phyloP scores from a whole-genome alignment of 2,113 vertebrate genomes.

The Xenus cinereus region DNA sequence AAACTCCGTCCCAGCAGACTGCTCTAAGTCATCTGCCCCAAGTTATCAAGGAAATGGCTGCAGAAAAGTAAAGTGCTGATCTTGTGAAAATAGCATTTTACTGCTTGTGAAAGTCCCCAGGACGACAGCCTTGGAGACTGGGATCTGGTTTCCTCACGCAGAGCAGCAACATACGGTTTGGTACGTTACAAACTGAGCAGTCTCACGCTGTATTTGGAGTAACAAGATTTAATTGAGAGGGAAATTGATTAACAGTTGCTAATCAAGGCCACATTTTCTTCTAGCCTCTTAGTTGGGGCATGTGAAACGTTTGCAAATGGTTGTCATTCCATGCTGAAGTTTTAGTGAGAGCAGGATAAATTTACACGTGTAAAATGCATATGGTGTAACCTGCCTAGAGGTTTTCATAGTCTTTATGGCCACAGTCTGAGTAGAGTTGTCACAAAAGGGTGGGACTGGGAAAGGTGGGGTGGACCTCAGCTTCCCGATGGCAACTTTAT shows the following conservation, averaged over 20 bases:
- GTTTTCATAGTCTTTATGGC: neutral
- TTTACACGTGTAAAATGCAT: neutral
- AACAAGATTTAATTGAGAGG: conserved; percentile 21
- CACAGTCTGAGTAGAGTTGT: neutral
- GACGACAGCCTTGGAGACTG: neutral
- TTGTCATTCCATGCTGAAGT: neutral
- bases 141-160: neutral
- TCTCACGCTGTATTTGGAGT: neutral
- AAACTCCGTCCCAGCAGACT: neutral
- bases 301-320: neutral
- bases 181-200: neutral
- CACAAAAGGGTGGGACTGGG: neutral
- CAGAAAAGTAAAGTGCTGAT: conserved; percentile 14
- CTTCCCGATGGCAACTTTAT: neutral
- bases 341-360: neutral
- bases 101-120: neutral
- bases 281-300: neutral
- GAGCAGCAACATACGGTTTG: neutral
- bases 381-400: neutral
- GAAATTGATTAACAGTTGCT: conserved; percentile 30
- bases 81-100: conserved; percentile 10
- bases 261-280: conserved; percentile 38
- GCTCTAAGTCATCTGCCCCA: neutral
- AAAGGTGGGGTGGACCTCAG: neutral
- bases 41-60: neutral